phyloP scores from a whole-genome alignment of 2,113 vertebrate genomes.

The Orycteropus afer region DNA sequence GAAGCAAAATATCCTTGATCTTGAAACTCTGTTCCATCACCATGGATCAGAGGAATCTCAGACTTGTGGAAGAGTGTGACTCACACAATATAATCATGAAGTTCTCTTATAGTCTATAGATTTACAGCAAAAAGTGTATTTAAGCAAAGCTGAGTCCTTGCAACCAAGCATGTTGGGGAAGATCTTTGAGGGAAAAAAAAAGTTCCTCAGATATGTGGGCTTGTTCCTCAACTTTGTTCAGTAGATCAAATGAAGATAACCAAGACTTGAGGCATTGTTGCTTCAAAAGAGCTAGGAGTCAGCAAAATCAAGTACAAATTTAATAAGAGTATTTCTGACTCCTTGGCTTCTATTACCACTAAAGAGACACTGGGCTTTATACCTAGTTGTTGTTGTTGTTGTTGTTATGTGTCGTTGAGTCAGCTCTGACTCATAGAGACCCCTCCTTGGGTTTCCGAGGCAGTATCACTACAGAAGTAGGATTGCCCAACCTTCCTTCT shows the following conservation, averaged over 20 bases:
- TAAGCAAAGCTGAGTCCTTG: not conserved
- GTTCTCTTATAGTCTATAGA: not conserved
- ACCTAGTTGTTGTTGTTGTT: too few relatives aligned
- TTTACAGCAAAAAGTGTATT: not conserved
- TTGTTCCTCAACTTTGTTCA: not conserved
- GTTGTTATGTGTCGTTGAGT: too few relatives aligned
- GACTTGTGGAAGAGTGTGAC: not conserved
- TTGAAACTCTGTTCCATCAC: not conserved
- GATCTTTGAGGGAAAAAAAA: not conserved
- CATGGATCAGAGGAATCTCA: not conserved
- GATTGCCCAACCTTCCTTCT: too few relatives aligned
- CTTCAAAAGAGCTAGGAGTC: not conserved
- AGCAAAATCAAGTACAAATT: not conserved
- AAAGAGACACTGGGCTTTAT: not conserved
- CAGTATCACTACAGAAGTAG: too few relatives aligned
- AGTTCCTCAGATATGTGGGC: not conserved
- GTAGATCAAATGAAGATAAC: not conserved
- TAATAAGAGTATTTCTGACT: not conserved
- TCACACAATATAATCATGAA: not conserved
- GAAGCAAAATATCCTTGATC: not conserved
- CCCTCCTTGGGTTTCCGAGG: too few relatives aligned
- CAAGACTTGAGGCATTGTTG: not conserved
- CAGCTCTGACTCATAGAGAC: too few relatives aligned
- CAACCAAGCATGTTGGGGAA: not conserved
- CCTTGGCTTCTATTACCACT: not conserved